These are phyloP conservation scores for Pseudomyrmex dendroicus DNA, from an alignment of 1,140 invertebrate genomes.

Conservation along the genomic window DNA sequence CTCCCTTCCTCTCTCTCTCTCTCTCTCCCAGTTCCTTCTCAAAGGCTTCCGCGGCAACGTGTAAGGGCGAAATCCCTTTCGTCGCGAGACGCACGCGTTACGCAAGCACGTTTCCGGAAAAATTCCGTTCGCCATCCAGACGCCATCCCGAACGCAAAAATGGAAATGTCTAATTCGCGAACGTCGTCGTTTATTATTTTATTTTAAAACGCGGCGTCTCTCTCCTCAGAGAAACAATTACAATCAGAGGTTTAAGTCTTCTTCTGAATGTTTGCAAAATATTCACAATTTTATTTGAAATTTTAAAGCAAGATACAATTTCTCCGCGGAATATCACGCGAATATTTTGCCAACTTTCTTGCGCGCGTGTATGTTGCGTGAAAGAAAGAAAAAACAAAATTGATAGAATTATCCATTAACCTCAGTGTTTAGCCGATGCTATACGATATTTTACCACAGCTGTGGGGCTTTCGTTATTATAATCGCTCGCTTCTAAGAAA, in stretches of 20 bases:
- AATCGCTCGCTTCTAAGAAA: constrained; percentile 32
- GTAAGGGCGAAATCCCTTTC: constrained; percentile 44
- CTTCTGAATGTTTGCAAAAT: too few species aligned
- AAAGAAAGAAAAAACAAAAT: background rate
- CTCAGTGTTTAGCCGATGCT: background rate
- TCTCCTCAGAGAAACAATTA: too few species aligned
- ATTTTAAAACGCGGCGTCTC: too few species aligned
- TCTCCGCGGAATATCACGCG: background rate
- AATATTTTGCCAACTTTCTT: background rate
- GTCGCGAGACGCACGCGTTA: constrained; percentile 36
- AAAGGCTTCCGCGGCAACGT: constrained; percentile 41
- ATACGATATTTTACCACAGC: constrained; percentile 5
- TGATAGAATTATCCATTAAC: background rate
- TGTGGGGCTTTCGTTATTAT: constrained; percentile 44
- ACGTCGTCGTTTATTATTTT: background rate
- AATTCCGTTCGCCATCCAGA: constrained; percentile 43
- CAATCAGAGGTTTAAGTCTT: too few species aligned
- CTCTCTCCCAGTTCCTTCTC: constrained; percentile 24
- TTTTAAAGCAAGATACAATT: background rate
- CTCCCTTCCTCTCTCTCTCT: constrained; percentile 14
- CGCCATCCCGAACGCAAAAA: constrained; percentile 10
- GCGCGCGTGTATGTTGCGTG: background rate
- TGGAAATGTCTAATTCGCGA: constrained; percentile 18
- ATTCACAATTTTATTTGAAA: background rate
- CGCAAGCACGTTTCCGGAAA: constrained; percentile 43